phyloP scores from a whole-genome alignment of 2,113 vertebrate species.

The Acrocephalus kingi region DNA sequence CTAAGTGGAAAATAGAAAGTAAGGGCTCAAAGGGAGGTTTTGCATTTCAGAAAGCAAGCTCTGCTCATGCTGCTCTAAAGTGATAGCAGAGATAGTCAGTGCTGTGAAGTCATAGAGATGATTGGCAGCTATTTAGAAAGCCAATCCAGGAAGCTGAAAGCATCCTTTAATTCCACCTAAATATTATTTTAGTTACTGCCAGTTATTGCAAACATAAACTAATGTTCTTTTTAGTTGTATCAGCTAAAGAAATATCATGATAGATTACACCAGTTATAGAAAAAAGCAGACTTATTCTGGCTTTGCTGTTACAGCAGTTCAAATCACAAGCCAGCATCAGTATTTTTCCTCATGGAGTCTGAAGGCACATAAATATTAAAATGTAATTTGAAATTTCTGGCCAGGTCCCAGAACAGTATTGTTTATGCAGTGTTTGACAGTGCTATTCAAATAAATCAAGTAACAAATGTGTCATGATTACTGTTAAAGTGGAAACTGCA shows the following conservation, averaged over 20 bases:
- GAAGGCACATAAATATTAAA: constrained; percentile 65
- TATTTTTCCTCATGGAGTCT: constrained; percentile 20
- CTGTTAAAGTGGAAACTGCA: constrained; percentile 51
- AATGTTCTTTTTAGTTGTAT: neutral
- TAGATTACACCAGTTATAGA: neutral
- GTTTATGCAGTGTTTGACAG: constrained; percentile 58
- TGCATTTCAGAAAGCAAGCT: neutral
- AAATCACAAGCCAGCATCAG: neutral
- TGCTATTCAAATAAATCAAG: constrained; percentile 65
- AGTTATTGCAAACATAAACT: constrained; percentile 34
- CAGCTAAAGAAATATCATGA: constrained; percentile 34
- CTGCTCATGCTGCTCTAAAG: neutral
- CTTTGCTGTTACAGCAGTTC: neutral
- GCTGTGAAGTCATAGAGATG: neutral
- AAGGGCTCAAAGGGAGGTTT: neutral
- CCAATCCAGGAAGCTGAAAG: neutral
- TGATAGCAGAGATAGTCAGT: neutral
- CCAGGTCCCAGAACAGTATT: constrained; percentile 50
- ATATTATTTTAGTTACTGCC: constrained; percentile 40
- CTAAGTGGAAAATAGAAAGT: neutral
- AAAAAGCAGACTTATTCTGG: neutral
- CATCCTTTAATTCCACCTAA: constrained; percentile 24
- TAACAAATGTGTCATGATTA: constrained; percentile 64
- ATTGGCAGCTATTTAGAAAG: constrained; percentile 18
- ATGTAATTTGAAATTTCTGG: constrained; percentile 53